Base-by-base conservation (phyloP, 2,888 invertebrate species). In the Dryocosmus kuriphilus region DNA sequence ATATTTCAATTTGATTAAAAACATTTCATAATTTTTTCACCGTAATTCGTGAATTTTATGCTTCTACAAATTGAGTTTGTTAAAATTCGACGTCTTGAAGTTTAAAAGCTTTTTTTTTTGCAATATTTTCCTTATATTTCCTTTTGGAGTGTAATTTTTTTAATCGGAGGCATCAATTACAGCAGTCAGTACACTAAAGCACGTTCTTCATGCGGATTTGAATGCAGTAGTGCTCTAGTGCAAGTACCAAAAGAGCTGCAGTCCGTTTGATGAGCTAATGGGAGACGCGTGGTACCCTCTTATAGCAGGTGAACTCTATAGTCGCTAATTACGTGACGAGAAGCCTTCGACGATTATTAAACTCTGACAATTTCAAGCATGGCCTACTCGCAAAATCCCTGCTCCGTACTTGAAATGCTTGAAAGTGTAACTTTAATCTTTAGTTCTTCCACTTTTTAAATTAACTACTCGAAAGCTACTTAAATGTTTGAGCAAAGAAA, bases 231-330 rank as follows among this genome's bases (percentile, higher is more conserved):
- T 61, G 61, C 61, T 46, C n/a, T 8, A 19, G 19, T n/a, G 46
- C 7, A 30, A 61, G 30, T 27, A 30, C 61, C 61, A 30, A 27
- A 14, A 30, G n/a, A n/a, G n/a, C n/a, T n/a, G 61, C 30, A 24
- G 24, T 30, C 61, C 61, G 30, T 61, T 61, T 61, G 30, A 61
- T 30, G 19, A 61, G 61, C 24, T 61, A 14, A 30, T 61, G 24
- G 30, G 61, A 61, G 61, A 30, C 24, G 61, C 30, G 7, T 27
- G 61, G 30, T 6, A 30, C 61, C 30, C 61, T 24, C 30, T 61
- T 61, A 7, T 16, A 61, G 61, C 27, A 61, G 30, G 61, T 61
- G 61, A 61, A 61, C 30, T 24, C 61, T 61, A 61, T 61, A 61
- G 61, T 61, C 27, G 30, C 30, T 61, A 30, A 61, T 61, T 61